A percentile compares a stretch with the other conserved stretches of the same genome.
Conservation (phyloP, 1,140 invertebrate genomes). For the Calosoma granatense region DNA sequence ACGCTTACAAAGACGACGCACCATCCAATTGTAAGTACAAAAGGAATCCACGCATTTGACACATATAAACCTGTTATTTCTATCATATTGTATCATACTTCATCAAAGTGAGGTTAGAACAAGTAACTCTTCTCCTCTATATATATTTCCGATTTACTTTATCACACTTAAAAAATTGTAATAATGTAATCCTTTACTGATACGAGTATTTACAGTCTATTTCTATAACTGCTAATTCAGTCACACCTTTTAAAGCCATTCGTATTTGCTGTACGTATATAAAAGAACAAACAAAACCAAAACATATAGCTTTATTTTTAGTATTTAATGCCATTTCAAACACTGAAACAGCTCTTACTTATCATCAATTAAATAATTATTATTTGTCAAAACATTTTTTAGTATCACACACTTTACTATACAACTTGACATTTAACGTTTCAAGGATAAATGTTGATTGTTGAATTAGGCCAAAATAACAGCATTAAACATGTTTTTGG, state of each 20-base stretch:
- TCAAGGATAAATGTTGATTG: not conserved
- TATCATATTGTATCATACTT: not conserved
- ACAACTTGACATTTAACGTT: not conserved
- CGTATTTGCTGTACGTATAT: too few species aligned
- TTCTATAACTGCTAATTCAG: too few species aligned
- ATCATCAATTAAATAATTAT: not conserved
- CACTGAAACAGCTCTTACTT: not conserved
- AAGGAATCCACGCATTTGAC: not conserved
- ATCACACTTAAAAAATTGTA: too few species aligned
- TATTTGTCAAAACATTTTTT: not conserved
- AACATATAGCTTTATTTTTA: too few species aligned
- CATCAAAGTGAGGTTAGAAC: not conserved
- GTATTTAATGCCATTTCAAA: not conserved
- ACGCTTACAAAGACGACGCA: constrained; percentile 26
- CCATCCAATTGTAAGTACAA: not conserved
- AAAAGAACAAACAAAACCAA: too few species aligned
- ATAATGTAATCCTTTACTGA: too few species aligned
- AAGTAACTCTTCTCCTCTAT: too few species aligned
- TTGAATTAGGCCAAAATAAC: not conserved
- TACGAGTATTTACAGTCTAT: too few species aligned
- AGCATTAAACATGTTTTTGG: too few species aligned
- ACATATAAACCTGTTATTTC: not conserved
- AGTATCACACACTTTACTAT: not conserved
- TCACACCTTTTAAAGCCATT: too few species aligned
- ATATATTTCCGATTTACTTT: too few species aligned